Base-by-base conservation (phyloP, 2,888 invertebrate species). In the Iphiclides podalirius region DNA sequence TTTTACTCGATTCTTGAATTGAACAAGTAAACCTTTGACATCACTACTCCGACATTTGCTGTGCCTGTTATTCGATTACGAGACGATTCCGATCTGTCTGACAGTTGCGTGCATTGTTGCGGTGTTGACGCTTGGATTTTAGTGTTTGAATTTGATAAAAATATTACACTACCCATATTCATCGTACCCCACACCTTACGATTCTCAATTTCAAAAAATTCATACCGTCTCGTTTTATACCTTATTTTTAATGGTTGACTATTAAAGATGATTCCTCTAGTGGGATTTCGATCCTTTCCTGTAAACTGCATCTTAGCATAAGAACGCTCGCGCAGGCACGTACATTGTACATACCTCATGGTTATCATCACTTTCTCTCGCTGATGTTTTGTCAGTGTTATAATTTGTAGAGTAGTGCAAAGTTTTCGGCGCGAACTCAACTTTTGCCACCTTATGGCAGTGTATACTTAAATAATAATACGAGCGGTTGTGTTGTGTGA, bases 321-420 rank as follows among this genome's bases (percentile, higher is more conserved):
- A 60, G 31, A 44, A 50, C 44, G 40, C 12, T 23, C 36, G 64
- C 63, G 62, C 64, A 64, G 57, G 64, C 70, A 67, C 74, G 68
- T 70, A 72, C 72, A 62, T 54, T 73, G 69, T 70, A 72, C 72
- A 62, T 54, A 54, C 52, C 55, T 52, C 53, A 70, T 76, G 71
- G 61, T 65, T 66, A 69, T 76, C 74, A 70, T 66, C 66, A 86
- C 86, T 86, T 87, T 86, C 87, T 81, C 85, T 76, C 70, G 75
- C 68, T 72, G 78, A 80, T 82, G 77, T 74, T 72, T 73, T 71
- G 75, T 69, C 66, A 69, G 72, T 70, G 54, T 61, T 59, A 57
- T 84, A 83, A 80, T 79, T 76, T 77, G 67, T 58, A 63, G 57
- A 61, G 71, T 77, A 75, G 79, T 78, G 76, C 72, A 79, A 76